These are phyloP conservation scores for Xylocampa areola DNA, from an alignment of 2,888 invertebrate species.

Conservation along the genomic window DNA sequence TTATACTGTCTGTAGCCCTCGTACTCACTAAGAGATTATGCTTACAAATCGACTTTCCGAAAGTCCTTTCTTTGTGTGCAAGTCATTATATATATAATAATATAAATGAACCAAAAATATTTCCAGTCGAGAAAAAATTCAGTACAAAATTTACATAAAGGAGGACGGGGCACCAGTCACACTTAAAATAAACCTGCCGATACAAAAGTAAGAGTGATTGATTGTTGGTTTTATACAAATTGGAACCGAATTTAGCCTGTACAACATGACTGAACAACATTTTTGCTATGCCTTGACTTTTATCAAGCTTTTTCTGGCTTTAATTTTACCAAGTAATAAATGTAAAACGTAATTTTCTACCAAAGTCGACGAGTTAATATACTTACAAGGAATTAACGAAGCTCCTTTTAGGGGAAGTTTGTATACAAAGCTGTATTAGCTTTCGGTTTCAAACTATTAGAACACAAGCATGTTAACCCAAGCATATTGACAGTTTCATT, in stretches of 20 bases:
- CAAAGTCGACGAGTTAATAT: constrained; percentile 8
- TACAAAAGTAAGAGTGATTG: constrained; percentile 45
- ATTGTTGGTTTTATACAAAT: constrained; percentile 53
- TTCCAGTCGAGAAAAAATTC: constrained; percentile 50
- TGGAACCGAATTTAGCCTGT: constrained; percentile 30
- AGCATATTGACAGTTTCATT: constrained; percentile 40
- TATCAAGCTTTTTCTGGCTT: no score
- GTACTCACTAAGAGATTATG: constrained; percentile 31
- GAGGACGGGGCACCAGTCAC: constrained; percentile 53
- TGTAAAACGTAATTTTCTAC: constrained; percentile 17
- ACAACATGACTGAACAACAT: constrained; percentile 43
- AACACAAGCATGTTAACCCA: constrained; percentile 37
- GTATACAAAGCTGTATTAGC: constrained; percentile 1
- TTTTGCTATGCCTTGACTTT: constrained; percentile 9
- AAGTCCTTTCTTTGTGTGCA: constrained; percentile 32
- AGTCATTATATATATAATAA: constrained; percentile 45
- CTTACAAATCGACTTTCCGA: constrained; percentile 32
- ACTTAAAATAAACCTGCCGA: constrained; percentile 56
- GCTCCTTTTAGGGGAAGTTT: constrained; percentile 10
- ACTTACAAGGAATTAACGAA: constrained; percentile 24
- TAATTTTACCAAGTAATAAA: no score
- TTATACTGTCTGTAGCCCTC: constrained; percentile 15
- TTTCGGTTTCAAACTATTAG: constrained; percentile 10
- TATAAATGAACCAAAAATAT: constrained; percentile 50
- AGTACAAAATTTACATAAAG: constrained; percentile 57